Evolutionary conservation across 2,113 vertebrate species (phyloP), one percentile per base, ranked within the genome.

Genomic region (Cavia porcellus): DNA sequence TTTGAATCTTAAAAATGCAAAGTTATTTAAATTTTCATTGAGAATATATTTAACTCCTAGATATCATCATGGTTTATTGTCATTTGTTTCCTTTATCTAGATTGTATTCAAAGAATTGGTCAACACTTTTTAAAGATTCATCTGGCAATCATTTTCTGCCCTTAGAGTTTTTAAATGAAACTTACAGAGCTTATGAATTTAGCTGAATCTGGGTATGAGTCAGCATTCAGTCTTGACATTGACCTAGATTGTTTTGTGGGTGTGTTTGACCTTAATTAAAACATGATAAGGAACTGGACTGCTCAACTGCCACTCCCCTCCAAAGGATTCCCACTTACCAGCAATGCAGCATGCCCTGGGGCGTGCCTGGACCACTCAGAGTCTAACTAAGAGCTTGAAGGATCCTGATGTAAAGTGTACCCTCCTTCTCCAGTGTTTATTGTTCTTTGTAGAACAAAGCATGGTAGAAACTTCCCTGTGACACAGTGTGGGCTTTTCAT

Each of bases 11-110:
- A 72, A 93, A 92, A 93, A 59, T 83, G 50, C 35, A 24, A 47
- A 82, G 24, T 74, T 92, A 42, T 62, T 92, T 95, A 95, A 90
- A 88, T 94, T 95, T 81, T 93, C 86, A 86, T 62, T 82, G 38
- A 93, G 92, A 94, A 42, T 2, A 61, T 80, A 50, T 24, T n/a
- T 7, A 55, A 0, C 0, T 28, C 5, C 35, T 72, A 77, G 45
- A 72, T 7, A 88, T 5, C 0, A 57, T 94, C 30, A 61, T 75
- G 55, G 55, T 86, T 93, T 92, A 66, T 92, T 83, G 77, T 5
- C 81, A 45, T 93, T 30, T 90, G 24, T 92, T 32, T 12, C 30
- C 89, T 75, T 95, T 92, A 72, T 93, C 95, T 94, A 92, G 15
- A 19, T 64, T 55, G 12, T 84, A 25, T 81, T 80, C 55, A 83